A percentile compares a stretch with the other conserved stretches of the same genome.
phyloP scores from a whole-genome alignment of 2,113 vertebrate genomes.

The Bubalus kerabau region DNA sequence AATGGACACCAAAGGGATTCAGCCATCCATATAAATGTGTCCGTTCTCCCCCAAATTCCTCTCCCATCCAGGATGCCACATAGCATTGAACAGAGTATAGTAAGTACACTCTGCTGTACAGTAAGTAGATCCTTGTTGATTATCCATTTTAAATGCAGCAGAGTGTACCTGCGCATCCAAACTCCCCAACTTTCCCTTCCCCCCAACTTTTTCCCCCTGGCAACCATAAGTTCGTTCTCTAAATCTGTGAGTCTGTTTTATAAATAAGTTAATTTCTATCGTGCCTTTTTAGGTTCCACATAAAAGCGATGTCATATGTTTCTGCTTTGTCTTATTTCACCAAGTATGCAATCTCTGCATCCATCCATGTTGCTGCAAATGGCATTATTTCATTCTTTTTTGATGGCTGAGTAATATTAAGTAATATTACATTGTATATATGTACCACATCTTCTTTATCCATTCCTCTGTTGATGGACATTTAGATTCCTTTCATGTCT shows the following conservation, averaged over 20 bases:
- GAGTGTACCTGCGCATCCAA: background rate
- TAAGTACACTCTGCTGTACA: background rate
- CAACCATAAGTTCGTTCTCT: background rate
- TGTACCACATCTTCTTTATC: background rate
- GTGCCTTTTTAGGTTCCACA: background rate
- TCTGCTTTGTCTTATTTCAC: background rate
- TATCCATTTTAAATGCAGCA: background rate
- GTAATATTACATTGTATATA: background rate
- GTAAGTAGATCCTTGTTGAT: background rate
- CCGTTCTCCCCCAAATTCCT: background rate
- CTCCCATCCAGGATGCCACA: background rate
- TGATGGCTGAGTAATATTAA: background rate
- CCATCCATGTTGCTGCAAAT: background rate
- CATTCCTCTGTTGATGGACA: background rate
- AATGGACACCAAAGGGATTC: background rate
- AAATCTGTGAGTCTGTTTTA: background rate
- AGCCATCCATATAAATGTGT: background rate
- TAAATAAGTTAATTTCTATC: background rate
- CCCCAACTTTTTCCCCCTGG: background rate
- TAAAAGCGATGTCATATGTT: background rate
- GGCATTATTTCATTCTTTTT: background rate
- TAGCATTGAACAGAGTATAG: background rate
- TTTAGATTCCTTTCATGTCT: background rate
- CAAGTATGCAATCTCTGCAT: accelerated
- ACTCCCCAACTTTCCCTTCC: background rate